Base-by-base conservation (phyloP, 2,888 invertebrate species). In the Eilema griseolum region DNA sequence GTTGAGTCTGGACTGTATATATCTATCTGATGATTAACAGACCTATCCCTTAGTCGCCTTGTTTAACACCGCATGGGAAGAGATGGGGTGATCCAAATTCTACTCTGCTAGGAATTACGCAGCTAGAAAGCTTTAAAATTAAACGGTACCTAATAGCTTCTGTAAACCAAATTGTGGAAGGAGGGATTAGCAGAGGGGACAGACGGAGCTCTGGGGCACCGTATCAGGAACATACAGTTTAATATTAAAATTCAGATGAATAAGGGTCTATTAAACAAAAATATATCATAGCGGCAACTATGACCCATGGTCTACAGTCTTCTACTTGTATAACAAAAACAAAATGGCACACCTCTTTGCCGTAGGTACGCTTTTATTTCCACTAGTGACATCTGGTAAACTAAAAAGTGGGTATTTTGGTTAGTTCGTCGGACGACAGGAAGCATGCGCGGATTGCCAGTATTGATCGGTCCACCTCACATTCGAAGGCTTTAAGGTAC, bases 381-480 rank as follows among this genome's bases (percentile, higher is more conserved):
- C 57, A 8, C 33, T 61, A 56, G 31, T 23, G 70, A 59, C 65
- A 33, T 70, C 70, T 70, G 4, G 33, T 14, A 7, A n/a, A 7
- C 10, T 20, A n/a, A 14, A 4, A 20, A 28, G 28, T 37, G 16
- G 61, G 16, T 28, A 56, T 28, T 66, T 56, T 70, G 61, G 56
- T 70, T 70, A 66, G 56, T 70, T 60, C 62, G 8, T 8, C n/a
- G 8, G 41, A 11, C 28, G 26, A 28, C 3, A 69, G 69, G 63
- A 62, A 61, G 33, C 62, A 20, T 10, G n/a, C 3, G 37, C 24
- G 4, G 8, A 12, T 11, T 23, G 57, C 24, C 59, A 63, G 62
- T 69, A 69, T 69, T 69, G 68, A 69, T 59, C 69, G 28, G 28
- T 63, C 23, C 68, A 33, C 59, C 68, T 57, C 57, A 63, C 28